These are phyloP conservation scores for Drosophila affinis DNA, from an alignment of 2,888 invertebrate genomes.

Conservation along the genomic window DNA sequence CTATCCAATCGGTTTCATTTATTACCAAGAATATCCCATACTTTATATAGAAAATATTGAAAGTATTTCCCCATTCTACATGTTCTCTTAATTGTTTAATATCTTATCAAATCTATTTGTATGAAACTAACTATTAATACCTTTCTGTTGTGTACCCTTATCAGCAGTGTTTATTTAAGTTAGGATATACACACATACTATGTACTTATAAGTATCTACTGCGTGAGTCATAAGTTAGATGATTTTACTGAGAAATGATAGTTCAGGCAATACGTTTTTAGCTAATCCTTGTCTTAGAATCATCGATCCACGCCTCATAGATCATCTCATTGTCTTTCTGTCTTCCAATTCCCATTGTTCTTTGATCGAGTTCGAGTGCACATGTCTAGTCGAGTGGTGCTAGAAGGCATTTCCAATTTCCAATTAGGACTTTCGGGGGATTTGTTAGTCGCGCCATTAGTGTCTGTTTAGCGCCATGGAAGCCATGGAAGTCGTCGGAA, in stretches of 20 bases:
- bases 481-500: slow-evolving; percentile 63
- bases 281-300: neutral
- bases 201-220: neutral
- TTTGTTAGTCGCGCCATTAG: slow-evolving; percentile 41
- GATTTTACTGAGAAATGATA: neutral
- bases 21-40: too few relatives aligned
- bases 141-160: neutral
- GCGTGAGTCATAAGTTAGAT: neutral
- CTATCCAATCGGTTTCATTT: too few relatives aligned
- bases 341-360: neutral
- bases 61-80: neutral
- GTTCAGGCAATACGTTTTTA: neutral
- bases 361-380: slow-evolving; percentile 3
- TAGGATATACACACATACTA: neutral
- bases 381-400: slow-evolving; percentile 12
- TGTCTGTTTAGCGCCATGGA: slow-evolving; percentile 44
- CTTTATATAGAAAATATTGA: too few relatives aligned
- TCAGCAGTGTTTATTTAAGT: neutral
- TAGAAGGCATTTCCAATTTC: slow-evolving; percentile 7
- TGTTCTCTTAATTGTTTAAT: neutral
- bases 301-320: neutral
- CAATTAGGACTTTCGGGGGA: slow-evolving; percentile 20
- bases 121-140: neutral
- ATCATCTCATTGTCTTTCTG: neutral
- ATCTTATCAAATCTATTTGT: neutral